Evolutionary conservation across 30 jellyfish, hydroid and myxozoan species (phyloP), one percentile per base, ranked within the genome.

Genomic region (Aurelia coerulea): DNA sequence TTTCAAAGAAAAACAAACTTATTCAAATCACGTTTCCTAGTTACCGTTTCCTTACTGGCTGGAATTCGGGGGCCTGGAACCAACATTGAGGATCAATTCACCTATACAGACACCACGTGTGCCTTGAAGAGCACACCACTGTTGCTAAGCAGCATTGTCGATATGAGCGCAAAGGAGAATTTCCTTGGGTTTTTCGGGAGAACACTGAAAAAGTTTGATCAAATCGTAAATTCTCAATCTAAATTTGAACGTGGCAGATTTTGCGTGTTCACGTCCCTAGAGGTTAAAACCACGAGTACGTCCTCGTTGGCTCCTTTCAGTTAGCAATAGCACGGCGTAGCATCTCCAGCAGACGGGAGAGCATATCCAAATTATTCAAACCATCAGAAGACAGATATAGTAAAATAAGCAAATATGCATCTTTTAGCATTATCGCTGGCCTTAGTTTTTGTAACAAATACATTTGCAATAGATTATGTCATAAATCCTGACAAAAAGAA

Each of bases 401-500:
- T 9, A 69, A 65, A 35, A 66, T 31, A 8, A n/a, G 4, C 14
- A 4, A 71, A 76, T 15, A 83, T 83, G 92, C 39, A 63, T 12
- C 2, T 53, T 14, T 17, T 83, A 13, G 65, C 71, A 5, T 16
- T 60, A 5, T 52, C 82, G 41, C 49, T 83, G 2, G 16, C 81
- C 10, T 6, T 62, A 33, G 53, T 72, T 35, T 35, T 83, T 39
- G 60, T 75, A 15, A 41, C 92, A 2, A 71, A 52, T 53, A 65
- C 86, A 19, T 49, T 83, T 59, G 92, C 86, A 33, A 68, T 83
- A 42, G 92, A 83, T 68, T 83, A 83, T 60, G 92, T 70, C 2
- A 15, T 70, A n/a, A 78, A 81, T 81, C 90, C 86, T 0, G 92
- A 83, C 18, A 83, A 83, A 50, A 73, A 59, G 23, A 86, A 82